A percentile compares a stretch with the other conserved stretches of the same genome.
Evolutionary conservation across 2,888 invertebrate species (phyloP).

Genomic region (Zaprionus lineosus): DNA sequence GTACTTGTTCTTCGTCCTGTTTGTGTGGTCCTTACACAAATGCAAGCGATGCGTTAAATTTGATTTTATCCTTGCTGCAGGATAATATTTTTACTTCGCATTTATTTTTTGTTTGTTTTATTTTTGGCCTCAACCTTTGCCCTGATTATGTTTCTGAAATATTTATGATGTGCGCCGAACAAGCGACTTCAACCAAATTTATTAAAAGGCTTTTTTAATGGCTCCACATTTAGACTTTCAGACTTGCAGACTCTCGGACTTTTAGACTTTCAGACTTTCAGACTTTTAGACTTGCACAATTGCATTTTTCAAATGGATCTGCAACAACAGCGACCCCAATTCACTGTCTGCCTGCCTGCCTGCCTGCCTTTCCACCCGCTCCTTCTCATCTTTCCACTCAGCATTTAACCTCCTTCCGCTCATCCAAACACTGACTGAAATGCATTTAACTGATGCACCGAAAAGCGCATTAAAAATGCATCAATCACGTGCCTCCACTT

Average conservation of each 20-base stretch:
- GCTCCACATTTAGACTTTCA: conserved; percentile 5
- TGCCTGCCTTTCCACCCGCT: no score
- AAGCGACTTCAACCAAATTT: conserved; percentile 35
- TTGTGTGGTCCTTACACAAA: conserved; percentile 26
- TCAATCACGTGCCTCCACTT: conserved; percentile 67
- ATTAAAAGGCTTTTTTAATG: conserved; percentile 46
- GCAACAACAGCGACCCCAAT: conserved; percentile 6
- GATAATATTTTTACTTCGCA: conserved; percentile 34
- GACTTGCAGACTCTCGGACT: neutral
- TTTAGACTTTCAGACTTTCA: neutral
- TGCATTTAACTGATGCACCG: conserved; percentile 34
- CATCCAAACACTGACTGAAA: conserved; percentile 21
- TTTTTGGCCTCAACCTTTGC: conserved; percentile 45
- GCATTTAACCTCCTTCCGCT: no score
- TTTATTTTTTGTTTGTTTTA: conserved; percentile 17
- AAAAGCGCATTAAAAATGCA: conserved; percentile 79
- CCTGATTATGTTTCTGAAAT: conserved; percentile 44
- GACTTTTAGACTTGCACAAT: conserved; percentile 16
- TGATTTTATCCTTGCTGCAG: conserved; percentile 70
- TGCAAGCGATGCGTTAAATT: conserved; percentile 73
- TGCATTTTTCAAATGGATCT: conserved; percentile 44
- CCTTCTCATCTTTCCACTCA: no score
- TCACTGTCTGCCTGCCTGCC: conserved; percentile 6
- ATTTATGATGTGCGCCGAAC: conserved; percentile 44
- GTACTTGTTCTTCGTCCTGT: neutral